These are phyloP conservation scores for Zhengitettix transpicula DNA, from an alignment of 2,888 invertebrate genomes.

Conservation along the genomic window DNA sequence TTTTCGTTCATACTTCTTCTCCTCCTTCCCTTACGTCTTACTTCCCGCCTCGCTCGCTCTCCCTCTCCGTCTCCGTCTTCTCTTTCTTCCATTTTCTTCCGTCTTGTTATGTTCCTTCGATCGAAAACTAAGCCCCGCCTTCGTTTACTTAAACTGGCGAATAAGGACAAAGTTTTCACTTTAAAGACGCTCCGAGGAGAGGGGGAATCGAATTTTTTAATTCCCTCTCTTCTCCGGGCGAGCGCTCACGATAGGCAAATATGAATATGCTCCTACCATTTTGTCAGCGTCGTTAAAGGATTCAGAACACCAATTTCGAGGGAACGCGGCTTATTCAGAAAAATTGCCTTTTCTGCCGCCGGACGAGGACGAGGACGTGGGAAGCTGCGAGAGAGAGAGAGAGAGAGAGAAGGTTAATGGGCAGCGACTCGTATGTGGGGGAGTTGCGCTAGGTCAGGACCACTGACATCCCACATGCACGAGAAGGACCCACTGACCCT, in stretches of 20 bases:
- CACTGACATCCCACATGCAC: no score
- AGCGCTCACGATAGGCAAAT: not conserved
- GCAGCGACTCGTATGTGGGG: no score
- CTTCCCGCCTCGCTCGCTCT: not conserved
- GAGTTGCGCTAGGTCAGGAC: no score
- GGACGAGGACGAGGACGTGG: no score
- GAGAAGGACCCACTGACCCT: no score
- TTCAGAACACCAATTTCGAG: no score
- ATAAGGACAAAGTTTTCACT: not conserved
- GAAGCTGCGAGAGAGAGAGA: no score
- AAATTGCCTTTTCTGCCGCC: no score
- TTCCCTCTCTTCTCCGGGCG: not conserved
- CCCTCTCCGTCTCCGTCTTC: not conserved
- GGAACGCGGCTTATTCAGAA: no score
- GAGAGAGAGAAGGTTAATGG: no score
- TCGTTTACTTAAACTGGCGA: constrained; percentile 1
- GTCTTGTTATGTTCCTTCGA: constrained; percentile 1
- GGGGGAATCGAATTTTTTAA: not conserved
- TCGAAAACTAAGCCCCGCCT: constrained; percentile 4
- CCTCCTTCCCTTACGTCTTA: not conserved
- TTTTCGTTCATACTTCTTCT: constrained; percentile 10
- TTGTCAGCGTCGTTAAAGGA: no score
- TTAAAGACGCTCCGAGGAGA: not conserved
- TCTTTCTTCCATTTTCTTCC: not conserved
- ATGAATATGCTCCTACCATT: not conserved